Percentiles rank a stretch among this genome's conserved stretches.
Conservation (phyloP, 2,888 invertebrate species). For the Tetanocera ferruginea region DNA sequence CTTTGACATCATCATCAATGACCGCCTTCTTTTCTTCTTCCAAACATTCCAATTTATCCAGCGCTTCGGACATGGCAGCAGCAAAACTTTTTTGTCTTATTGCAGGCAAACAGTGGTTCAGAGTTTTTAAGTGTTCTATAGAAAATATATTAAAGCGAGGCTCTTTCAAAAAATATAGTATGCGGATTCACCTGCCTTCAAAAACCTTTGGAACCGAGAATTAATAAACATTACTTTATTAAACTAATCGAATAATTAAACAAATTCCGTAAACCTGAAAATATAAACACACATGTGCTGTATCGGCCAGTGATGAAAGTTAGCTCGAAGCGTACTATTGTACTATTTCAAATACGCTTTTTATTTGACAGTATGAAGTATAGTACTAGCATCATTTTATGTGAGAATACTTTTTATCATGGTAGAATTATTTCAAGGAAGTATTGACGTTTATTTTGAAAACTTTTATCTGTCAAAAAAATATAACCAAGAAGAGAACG, state of each 20-base stretch:
- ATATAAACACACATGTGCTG: constrained; percentile 27
- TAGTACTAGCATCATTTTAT: too few relatives aligned
- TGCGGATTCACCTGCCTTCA: constrained; percentile 64
- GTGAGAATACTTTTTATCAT: too few relatives aligned
- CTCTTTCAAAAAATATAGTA: neutral
- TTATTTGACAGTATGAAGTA: too few relatives aligned
- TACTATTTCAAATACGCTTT: too few relatives aligned
- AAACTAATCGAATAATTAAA: too few relatives aligned
- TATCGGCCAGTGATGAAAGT: too few relatives aligned
- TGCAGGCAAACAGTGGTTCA: neutral
- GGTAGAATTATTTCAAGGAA: too few relatives aligned
- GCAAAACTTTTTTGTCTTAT: constrained; percentile 58
- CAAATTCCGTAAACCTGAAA: neutral
- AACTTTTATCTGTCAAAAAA: too few relatives aligned
- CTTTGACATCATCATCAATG: constrained; percentile 48
- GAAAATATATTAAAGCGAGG: neutral
- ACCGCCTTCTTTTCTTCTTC: constrained; percentile 51
- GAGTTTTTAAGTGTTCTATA: constrained; percentile 55
- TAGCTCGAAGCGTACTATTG: too few relatives aligned
- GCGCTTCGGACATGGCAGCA: constrained; percentile 63
- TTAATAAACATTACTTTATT: constrained; percentile 41
- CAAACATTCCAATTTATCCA: constrained; percentile 58
- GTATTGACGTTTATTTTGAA: too few relatives aligned
- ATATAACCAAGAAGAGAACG: too few relatives aligned
- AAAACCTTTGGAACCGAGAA: constrained; percentile 30